Evolutionary conservation across 2,888 invertebrate genomes (phyloP).

Genomic region (Timandra comae): DNA sequence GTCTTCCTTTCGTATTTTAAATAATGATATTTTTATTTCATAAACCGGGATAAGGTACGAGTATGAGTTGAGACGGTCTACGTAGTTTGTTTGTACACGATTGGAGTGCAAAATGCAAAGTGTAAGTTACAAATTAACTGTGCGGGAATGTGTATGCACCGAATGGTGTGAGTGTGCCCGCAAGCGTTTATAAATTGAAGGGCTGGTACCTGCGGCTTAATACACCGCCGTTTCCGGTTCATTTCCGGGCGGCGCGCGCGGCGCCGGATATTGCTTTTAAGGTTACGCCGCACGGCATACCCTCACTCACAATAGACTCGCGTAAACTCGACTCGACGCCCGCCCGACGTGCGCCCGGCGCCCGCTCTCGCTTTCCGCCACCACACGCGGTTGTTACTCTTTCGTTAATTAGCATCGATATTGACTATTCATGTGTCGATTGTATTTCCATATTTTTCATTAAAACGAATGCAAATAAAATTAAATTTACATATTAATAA

Average conservation of each 20-base stretch:
- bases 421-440: too few species aligned
- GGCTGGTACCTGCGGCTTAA: constrained; percentile 77
- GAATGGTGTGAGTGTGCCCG: constrained; percentile 50
- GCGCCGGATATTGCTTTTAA: constrained; percentile 78
- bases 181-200: constrained; percentile 76
- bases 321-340: constrained; percentile 31
- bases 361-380: constrained; percentile 3
- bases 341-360: constrained; percentile 5
- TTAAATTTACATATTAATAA: too few species aligned
- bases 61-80: too few species aligned
- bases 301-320: constrained; percentile 36
- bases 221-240: constrained; percentile 78
- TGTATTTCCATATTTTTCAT: too few species aligned
- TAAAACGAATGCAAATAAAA: too few species aligned
- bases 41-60: too few species aligned
- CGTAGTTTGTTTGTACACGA: too few species aligned
- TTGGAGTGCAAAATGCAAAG: constrained; percentile 20
- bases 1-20: constrained; percentile 25
- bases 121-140: constrained; percentile 63
- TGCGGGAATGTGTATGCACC: constrained; percentile 33
- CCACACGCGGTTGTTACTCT: not conserved
- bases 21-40: constrained; percentile 1
- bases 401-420: too few species aligned
- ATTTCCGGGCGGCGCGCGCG: constrained; percentile 76
- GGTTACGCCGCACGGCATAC: constrained; percentile 68